Evolutionary conservation across 2,113 vertebrate species (phyloP), one percentile per base, ranked within the genome.

Genomic region (Pionites leucogaster): DNA sequence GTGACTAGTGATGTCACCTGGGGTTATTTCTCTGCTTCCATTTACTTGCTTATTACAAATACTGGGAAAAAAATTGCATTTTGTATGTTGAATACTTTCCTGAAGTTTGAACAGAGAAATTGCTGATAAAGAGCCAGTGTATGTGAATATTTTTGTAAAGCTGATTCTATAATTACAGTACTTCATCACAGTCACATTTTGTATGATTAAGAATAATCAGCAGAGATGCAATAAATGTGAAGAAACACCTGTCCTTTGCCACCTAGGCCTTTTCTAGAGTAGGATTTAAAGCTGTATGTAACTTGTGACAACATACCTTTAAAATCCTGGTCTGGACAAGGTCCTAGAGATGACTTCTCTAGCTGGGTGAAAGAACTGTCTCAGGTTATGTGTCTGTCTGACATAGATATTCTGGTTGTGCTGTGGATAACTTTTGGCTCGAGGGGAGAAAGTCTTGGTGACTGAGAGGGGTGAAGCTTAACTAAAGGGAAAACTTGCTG

Each of bases 221-320:
- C 18, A 42, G 49, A 82, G 57, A 31, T 87, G 0, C 68, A 85
- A 65, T 3, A 81, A 37, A 44, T 44, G 10, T 75, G 70, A 70
- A 91, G 95, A 95, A 88, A 31, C 31, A 64, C 60, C 29, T 83
- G 10, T 83, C 10, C n/a, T 92, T 86, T 90, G 28, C 28, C 33
- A 70, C 62, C 33, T 76, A 76, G 37, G 33, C 25, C 37, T 95
- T 87, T 76, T 90, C 44, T 85, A 71, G 49, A 69, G 52, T 69
- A 82, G 57, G 35, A 85, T 94, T 95, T 92, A 82, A 91, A 95
- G 52, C 67, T 86, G 37, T 86, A 10, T 81, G 50, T 91, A 52
- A 41, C 55, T 89, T 0, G 0, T 79, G 39, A 68, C 39, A 79
- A 44, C 65, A 63, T 83, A 88, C 46, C 80, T 95, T 97, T 94